Percentiles rank a stretch among this genome's conserved stretches.
Conservation (phyloP, 2,797 vertebrate species). For the Rachycentron canadum region DNA sequence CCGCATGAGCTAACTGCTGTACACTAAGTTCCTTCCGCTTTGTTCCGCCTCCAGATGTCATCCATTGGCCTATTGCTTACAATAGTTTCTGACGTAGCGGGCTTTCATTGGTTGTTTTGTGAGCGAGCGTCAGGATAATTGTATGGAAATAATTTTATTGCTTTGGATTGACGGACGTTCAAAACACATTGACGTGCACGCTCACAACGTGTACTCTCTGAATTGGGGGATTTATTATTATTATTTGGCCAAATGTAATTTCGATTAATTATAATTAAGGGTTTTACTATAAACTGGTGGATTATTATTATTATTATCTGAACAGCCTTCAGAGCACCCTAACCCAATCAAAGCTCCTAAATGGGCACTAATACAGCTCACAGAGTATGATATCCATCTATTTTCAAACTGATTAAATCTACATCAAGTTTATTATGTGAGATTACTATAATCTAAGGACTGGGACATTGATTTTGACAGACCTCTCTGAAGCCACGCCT, state of each 20-base stretch:
- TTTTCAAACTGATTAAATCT: not conserved
- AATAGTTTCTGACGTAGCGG: slow-evolving; percentile 15
- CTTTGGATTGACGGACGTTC: not conserved
- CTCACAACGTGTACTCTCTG: fast-evolving
- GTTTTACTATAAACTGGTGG: not conserved
- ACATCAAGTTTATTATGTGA: not conserved
- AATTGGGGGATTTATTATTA: fast-evolving
- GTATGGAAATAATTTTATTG: slow-evolving; percentile 6
- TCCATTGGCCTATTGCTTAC: slow-evolving; percentile 59
- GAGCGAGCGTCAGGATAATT: not conserved
- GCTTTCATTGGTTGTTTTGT: slow-evolving; percentile 57
- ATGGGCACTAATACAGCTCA: not conserved
- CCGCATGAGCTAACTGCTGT: slow-evolving; percentile 24
- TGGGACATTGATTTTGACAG: slow-evolving; percentile 89
- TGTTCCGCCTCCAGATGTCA: slow-evolving; percentile 39
- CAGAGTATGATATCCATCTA: not conserved
- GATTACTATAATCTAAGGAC: slow-evolving; percentile 12
- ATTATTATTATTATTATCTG: not conserved
- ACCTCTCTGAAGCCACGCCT: slow-evolving; percentile 88
- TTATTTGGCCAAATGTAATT: not conserved
- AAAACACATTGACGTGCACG: not conserved
- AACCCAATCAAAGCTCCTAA: not conserved
- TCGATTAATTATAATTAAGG: not conserved
- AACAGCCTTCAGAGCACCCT: not conserved
- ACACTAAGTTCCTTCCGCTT: slow-evolving; percentile 41